Percentiles rank a stretch among this genome's conserved stretches.
Conservation (phyloP, 1,140 invertebrate genomes). For the Eciton burchellii region DNA sequence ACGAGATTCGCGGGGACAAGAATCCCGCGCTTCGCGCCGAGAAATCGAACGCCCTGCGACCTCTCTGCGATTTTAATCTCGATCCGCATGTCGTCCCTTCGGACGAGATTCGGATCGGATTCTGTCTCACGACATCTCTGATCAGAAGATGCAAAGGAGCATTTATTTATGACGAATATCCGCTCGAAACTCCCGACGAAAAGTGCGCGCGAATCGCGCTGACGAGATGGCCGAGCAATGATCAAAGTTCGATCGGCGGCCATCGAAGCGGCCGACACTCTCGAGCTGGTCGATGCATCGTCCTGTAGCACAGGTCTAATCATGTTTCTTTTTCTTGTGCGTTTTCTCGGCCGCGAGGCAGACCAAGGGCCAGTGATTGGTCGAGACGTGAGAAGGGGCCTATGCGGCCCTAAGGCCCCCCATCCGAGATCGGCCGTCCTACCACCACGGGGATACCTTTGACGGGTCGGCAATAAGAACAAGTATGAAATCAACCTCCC, state of each 20-base stretch:
- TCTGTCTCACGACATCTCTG: neutral
- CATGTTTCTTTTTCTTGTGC: conserved; percentile 62
- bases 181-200: neutral
- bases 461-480: conserved; percentile 83
- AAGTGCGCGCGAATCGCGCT: neutral
- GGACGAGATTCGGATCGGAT: no score
- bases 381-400: conserved; percentile 78
- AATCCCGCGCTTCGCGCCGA: neutral
- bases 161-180: no score
- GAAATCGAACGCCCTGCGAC: neutral
- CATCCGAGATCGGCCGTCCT: conserved; percentile 82
- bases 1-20: neutral
- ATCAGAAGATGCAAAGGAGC: no score
- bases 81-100: no score
- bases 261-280: conserved; percentile 75
- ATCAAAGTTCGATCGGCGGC: conserved; percentile 79
- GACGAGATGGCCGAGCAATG: conserved; percentile 39
- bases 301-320: conserved; percentile 71
- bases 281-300: conserved; percentile 69
- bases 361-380: conserved; percentile 82
- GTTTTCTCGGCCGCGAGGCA: conserved; percentile 71
- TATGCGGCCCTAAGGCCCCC: conserved; percentile 82
- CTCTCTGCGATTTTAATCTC: no score
- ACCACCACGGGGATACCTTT: conserved; percentile 83
- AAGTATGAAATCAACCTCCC: conserved; percentile 84